Conservation (phyloP, 2,113 vertebrate species). For the Pygoscelis antarcticus region DNA sequence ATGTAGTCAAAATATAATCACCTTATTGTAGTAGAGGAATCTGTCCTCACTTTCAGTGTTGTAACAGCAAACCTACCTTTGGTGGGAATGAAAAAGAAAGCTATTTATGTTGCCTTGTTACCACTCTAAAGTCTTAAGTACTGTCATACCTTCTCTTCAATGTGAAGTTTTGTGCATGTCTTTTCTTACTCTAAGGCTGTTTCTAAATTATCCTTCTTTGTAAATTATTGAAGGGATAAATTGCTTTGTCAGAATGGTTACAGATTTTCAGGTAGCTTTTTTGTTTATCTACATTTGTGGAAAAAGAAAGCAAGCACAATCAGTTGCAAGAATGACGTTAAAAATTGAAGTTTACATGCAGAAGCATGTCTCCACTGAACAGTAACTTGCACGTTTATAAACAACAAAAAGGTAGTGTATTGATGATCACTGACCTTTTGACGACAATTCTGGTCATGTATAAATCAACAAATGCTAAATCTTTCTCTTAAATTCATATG, state of each 20-base stretch:
- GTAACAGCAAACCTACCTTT: neutral
- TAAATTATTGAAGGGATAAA: neutral
- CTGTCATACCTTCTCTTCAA: neutral
- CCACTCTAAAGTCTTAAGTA: neutral
- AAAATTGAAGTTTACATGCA: neutral
- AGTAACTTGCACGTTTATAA: neutral
- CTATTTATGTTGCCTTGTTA: neutral
- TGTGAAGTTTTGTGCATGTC: neutral
- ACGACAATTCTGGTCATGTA: neutral
- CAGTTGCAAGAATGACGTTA: neutral
- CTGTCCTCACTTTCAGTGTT: neutral
- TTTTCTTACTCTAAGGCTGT: neutral
- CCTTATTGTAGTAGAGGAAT: neutral
- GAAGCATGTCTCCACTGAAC: neutral
- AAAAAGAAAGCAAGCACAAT: neutral
- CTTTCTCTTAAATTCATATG: neutral
- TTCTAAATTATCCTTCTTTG: neutral
- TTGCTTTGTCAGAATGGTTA: neutral
- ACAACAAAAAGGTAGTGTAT: neutral
- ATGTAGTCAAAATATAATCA: neutral
- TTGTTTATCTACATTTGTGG: neutral
- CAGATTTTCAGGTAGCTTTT: neutral
- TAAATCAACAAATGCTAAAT: neutral
- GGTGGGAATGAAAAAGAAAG: neutral
- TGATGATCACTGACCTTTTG: neutral